phyloP scores from a whole-genome alignment of 2,113 vertebrate genomes.

The Hymenochirus boettgeri region DNA sequence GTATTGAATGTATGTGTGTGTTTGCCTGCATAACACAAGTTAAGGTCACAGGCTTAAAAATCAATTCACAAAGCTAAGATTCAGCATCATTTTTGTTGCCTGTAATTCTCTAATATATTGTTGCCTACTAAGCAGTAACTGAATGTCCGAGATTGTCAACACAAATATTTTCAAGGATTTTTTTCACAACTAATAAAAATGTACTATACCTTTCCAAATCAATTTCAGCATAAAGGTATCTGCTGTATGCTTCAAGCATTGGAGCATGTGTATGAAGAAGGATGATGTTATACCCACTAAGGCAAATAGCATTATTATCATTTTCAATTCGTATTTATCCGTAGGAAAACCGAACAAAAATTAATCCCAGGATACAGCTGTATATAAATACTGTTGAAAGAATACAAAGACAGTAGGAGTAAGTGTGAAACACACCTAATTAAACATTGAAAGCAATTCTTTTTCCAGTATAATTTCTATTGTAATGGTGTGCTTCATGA shows the following conservation, averaged over 20 bases:
- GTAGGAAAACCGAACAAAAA: constrained; percentile 95
- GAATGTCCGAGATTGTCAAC: too few species aligned
- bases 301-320: constrained; percentile 89
- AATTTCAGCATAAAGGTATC: constrained; percentile 77
- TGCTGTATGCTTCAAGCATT: constrained; percentile 86
- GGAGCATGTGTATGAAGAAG: constrained; percentile 85
- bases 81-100: too few species aligned
- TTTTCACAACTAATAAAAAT: too few species aligned
- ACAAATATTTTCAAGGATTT: too few species aligned
- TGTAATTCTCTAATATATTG: too few species aligned
- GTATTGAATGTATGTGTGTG: too few species aligned
- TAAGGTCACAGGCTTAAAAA: too few species aligned
- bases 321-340: constrained; percentile 94
- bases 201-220: constrained; percentile 74
- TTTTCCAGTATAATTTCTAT: too few species aligned
- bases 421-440: rapidly evolving
- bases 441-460: not conserved
- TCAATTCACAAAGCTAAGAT: too few species aligned
- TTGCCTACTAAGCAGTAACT: too few species aligned
- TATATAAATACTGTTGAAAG: constrained; percentile 89
- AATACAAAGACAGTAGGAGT: constrained; percentile 16
- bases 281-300: constrained; percentile 86
- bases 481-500: too few species aligned
- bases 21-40: too few species aligned
- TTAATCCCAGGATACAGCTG: constrained; percentile 91